Evolutionary conservation across 2,888 invertebrate genomes (phyloP).

Genomic region (Incurvaria masculella): DNA sequence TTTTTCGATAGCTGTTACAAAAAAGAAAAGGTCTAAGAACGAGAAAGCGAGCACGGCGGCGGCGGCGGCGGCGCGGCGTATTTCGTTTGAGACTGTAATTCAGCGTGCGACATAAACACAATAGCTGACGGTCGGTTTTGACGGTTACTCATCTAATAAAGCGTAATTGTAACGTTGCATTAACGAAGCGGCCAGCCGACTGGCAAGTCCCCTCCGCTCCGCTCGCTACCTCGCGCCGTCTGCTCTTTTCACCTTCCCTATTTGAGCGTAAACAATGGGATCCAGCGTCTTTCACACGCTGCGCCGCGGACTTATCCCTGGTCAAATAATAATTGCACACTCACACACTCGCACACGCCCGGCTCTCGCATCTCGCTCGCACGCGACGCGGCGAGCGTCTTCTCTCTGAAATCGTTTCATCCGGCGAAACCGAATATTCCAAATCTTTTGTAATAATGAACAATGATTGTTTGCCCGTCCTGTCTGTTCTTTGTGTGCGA

Average conservation of each 20-base stretch:
- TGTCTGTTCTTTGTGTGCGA: constrained; percentile 53
- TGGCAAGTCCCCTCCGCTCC: constrained; percentile 7
- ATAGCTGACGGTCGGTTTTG: constrained; percentile 21
- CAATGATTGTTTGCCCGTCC: constrained; percentile 57
- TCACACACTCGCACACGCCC: constrained; percentile 30
- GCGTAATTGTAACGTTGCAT: constrained; percentile 38
- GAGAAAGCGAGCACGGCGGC: no score
- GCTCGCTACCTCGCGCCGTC: constrained; percentile 21
- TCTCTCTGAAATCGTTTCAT: constrained; percentile 47
- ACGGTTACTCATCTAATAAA: constrained; percentile 32
- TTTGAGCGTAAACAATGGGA: constrained; percentile 53
- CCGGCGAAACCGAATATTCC: constrained; percentile 53
- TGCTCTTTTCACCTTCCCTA: constrained; percentile 44
- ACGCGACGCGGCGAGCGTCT: constrained; percentile 29
- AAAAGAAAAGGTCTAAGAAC: not conserved
- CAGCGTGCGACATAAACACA: not conserved
- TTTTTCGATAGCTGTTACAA: no score
- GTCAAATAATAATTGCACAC: constrained; percentile 55
- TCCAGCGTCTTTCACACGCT: constrained; percentile 53
- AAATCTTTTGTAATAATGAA: constrained; percentile 57
- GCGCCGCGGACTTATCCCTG: constrained; percentile 48
- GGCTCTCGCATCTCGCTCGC: constrained; percentile 28
- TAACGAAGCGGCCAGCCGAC: constrained; percentile 33
- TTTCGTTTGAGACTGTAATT: not conserved
- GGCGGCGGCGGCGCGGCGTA: no score